Evolutionary conservation across 2,888 invertebrate species (phyloP).

Genomic region (Brachypalpus laphriformis): DNA sequence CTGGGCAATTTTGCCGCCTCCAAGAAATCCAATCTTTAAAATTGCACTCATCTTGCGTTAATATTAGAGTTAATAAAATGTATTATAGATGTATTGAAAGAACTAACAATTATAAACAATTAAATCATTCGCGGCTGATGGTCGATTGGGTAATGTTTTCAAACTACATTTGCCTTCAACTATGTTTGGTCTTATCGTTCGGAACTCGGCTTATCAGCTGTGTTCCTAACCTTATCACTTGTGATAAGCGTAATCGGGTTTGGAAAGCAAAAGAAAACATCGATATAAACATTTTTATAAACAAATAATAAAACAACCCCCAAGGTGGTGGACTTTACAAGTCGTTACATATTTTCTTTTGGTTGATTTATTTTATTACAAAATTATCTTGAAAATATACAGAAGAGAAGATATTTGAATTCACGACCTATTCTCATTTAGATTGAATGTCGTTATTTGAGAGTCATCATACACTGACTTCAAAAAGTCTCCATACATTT

Average conservation of each 20-base stretch:
- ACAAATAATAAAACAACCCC: background rate
- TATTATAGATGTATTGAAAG: background rate
- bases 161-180: background rate
- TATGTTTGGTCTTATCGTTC: background rate
- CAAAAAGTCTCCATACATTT: too few species aligned
- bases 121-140: background rate
- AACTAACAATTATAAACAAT: background rate
- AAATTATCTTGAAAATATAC: too few species aligned
- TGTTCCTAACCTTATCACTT: background rate
- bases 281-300: background rate
- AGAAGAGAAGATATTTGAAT: too few species aligned
- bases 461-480: too few species aligned
- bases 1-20: slow-evolving; percentile 96
- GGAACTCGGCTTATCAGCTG: slow-evolving; percentile 19
- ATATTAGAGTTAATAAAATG: background rate
- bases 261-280: background rate
- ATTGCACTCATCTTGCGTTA: slow-evolving; percentile 71
- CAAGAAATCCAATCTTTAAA: slow-evolving; percentile 91
- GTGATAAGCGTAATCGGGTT: slow-evolving; percentile 8
- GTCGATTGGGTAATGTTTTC: slow-evolving; percentile 4
- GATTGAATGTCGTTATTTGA: too few species aligned
- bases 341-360: background rate
- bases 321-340: background rate
- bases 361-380: background rate
- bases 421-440: too few species aligned